phyloP scores from a whole-genome alignment of 2,113 vertebrate species.

The Girardinichthys multiradiatus region DNA sequence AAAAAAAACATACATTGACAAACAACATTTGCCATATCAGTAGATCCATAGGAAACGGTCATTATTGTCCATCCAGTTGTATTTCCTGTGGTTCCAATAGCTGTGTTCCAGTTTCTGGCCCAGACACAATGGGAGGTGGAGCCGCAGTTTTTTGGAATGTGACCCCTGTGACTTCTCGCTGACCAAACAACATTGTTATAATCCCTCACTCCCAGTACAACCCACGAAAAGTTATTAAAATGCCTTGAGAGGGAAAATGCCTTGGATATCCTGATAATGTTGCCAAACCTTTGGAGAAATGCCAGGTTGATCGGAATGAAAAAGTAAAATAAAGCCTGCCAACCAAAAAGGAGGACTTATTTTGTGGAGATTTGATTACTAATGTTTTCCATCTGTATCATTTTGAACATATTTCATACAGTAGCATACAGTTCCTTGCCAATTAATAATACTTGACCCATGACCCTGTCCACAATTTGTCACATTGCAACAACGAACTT shows the following conservation, averaged over 20 bases:
- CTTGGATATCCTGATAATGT: neutral
- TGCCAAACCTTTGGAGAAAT: neutral
- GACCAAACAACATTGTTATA: conserved; percentile 61
- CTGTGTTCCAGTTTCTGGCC: conserved; percentile 42
- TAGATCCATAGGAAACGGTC: conserved; percentile 25
- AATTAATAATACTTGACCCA: too few species aligned
- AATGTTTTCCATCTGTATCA: neutral
- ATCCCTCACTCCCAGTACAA: conserved; percentile 36
- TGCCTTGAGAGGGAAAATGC: neutral
- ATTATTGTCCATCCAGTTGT: conserved; percentile 46
- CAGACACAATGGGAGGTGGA: conserved; percentile 81
- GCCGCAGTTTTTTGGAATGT: conserved; percentile 76
- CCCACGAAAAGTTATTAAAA: conserved; percentile 17
- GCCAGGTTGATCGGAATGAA: neutral
- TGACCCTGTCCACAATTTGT: too few species aligned
- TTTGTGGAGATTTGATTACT: neutral
- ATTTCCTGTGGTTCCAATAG: conserved; percentile 35
- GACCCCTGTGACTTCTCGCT: conserved; percentile 64
- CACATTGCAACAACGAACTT: too few species aligned
- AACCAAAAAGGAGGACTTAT: neutral
- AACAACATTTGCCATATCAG: conserved; percentile 26
- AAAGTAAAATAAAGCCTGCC: neutral
- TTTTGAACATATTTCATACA: neutral
- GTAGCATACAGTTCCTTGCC: too few species aligned
- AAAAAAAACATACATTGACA: neutral